These are phyloP conservation scores for Dendrophyllia cribrosa DNA, from an alignment of 64 coral and sea anemone genomes.

Conservation along the genomic window DNA sequence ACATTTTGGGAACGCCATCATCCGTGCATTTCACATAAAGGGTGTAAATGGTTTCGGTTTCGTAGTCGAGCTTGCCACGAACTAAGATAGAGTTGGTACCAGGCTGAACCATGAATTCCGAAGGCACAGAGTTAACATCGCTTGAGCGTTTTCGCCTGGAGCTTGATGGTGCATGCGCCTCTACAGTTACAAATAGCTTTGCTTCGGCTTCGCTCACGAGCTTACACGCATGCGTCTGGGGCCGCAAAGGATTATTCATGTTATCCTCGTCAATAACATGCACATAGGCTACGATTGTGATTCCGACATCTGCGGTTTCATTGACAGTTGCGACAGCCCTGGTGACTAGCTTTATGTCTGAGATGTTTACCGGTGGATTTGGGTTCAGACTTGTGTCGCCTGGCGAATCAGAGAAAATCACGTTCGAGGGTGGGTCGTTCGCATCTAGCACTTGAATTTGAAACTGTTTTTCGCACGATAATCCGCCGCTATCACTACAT, in stretches of 20 bases:
- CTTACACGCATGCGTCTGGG: conserved; percentile 73
- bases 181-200: conserved; percentile 44
- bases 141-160: conserved; percentile 52
- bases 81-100: conserved; percentile 84
- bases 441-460: conserved; percentile 71
- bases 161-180: conserved; percentile 36
- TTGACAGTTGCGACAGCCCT: conserved; percentile 74
- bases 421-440: conserved; percentile 68
- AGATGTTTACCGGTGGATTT: conserved; percentile 54
- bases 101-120: conserved; percentile 77
- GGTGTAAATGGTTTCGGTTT: conserved; percentile 58
- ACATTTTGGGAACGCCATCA: conserved; percentile 68
- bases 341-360: conserved; percentile 49
- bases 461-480: conserved; percentile 67
- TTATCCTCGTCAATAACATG: conserved; percentile 77
- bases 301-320: conserved; percentile 68
- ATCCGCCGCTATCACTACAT: conserved; percentile 72
- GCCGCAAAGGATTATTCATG: conserved; percentile 37
- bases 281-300: conserved; percentile 81
- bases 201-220: conserved; percentile 79
- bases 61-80: conserved; percentile 69
- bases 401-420: conserved; percentile 70
- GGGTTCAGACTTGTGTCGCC: conserved; percentile 76
- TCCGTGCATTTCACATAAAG: conserved; percentile 83
- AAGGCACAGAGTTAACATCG: conserved; percentile 37